Evolutionary conservation across 2,888 invertebrate species (phyloP).

Genomic region (Lepidochrysops patricia): DNA sequence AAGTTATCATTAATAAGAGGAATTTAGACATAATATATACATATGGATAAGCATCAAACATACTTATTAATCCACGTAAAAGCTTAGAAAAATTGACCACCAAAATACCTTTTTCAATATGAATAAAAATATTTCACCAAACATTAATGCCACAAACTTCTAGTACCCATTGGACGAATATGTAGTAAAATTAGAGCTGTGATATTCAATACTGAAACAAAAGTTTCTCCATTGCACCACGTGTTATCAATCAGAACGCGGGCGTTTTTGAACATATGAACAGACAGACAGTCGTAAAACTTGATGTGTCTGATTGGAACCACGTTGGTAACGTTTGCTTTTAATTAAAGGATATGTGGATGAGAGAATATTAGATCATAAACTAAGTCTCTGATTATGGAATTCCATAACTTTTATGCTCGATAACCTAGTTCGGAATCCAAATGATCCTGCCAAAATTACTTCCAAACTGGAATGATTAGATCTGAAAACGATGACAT

Average conservation of each 20-base stretch:
- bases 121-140: not conserved
- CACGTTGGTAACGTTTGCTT: constrained; percentile 59
- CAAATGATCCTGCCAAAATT: too few species aligned
- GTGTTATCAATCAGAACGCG: constrained; percentile 62
- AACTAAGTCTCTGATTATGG: constrained; percentile 15
- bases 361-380: constrained; percentile 21
- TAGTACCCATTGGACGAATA: not conserved
- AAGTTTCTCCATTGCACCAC: constrained; percentile 32
- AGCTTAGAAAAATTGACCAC: too few species aligned
- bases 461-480: too few species aligned
- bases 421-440: not conserved
- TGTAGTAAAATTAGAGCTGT: not conserved
- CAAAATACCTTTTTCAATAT: too few species aligned
- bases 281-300: constrained; percentile 64
- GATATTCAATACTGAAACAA: constrained; percentile 7
- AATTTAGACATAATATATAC: too few species aligned
- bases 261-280: constrained; percentile 57
- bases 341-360: constrained; percentile 56
- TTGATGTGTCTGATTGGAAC: constrained; percentile 59
- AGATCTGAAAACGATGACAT: too few species aligned
- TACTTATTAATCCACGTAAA: too few species aligned
- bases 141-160: not conserved
- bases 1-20: too few species aligned
- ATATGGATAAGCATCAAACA: too few species aligned
- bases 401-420: constrained; percentile 5